Base-by-base conservation (phyloP, 2,113 vertebrate species). In the Caretta caretta region DNA sequence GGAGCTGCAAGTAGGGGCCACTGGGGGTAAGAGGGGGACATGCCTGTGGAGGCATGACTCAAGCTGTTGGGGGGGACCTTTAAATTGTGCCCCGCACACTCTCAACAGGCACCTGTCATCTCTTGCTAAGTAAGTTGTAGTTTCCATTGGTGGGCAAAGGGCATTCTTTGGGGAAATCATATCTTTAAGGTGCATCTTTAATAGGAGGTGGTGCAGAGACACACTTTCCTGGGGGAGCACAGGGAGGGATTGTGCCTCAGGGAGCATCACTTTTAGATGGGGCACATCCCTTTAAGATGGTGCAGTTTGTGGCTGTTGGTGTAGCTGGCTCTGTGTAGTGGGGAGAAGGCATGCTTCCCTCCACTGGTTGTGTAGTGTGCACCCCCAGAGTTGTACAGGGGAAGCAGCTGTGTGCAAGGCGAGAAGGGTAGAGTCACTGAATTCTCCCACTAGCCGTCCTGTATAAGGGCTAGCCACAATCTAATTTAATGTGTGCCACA, bases 261-360 rank as follows among this genome's bases (percentile, higher is more conserved):
- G 92, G 90, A 89, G 93, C 17, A 72, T n/a, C 65, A 10, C 65
- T 69, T n/a, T 72, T 38, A 22, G 17, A 72, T 22, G n/a, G 35
- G 65, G 9, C 17, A n/a, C 79, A 87, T 59, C 87, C 87, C 80
- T 95, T 89, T 89, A 84, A 89, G n/a, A 72, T 82, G 75, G 81
- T 89, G 19, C 50, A 42, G 38, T 54, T 83, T 0, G 9, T 89
- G 85, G 87, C 91, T 87, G 65, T 80, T 50, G 62, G 56, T 90
- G 51, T 50, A 87, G 51, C n/a, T 87, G 80, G 38, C 84, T 4
- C 6, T 8, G 6, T 59, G 81, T 51, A 46, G 14, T 53, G 24
- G 62, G 53, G n/a, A 78, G 59, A 84, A 76, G 5, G 6, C 50
- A 48, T n/a, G 19, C 38, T 72, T 78, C 12, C 65, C 22, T 56